Conservation (phyloP, 2,113 vertebrate species). For the Okapia johnstoni region DNA sequence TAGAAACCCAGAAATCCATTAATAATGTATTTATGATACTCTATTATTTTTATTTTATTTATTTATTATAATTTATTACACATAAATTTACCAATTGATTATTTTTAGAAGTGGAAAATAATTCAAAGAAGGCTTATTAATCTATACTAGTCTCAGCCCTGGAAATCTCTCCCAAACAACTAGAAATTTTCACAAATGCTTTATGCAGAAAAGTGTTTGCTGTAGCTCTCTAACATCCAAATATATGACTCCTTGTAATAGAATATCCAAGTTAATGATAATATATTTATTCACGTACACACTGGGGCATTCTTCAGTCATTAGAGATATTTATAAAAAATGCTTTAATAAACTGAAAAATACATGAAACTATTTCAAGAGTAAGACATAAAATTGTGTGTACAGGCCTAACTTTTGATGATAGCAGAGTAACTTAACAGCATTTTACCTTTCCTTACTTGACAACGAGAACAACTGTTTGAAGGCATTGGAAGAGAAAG, state of each 20-base stretch:
- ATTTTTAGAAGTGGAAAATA: not conserved
- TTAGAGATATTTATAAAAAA: not conserved
- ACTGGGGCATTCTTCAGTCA: not conserved
- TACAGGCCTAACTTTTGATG: not conserved
- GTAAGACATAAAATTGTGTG: not conserved
- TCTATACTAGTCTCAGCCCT: not conserved
- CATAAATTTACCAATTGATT: not conserved
- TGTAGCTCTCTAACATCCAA: not conserved
- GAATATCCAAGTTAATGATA: not conserved
- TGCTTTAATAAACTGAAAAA: not conserved
- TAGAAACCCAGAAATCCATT: not conserved
- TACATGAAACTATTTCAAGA: not conserved
- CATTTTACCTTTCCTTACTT: not conserved
- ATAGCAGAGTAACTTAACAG: not conserved
- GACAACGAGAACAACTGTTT: not conserved
- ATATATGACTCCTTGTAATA: not conserved
- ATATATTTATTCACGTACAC: not conserved
- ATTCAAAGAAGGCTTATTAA: not conserved
- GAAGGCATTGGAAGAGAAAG: not conserved
- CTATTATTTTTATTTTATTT: too few species aligned
- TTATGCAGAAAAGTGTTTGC: not conserved
- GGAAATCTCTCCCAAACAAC: not conserved
- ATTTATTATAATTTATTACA: not conserved
- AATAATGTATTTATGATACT: not conserved
- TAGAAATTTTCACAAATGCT: not conserved